Evolutionary conservation across 2,888 invertebrate species (phyloP), one percentile per base, ranked within the genome.

Genomic region (Cryptocephalus moraei): DNA sequence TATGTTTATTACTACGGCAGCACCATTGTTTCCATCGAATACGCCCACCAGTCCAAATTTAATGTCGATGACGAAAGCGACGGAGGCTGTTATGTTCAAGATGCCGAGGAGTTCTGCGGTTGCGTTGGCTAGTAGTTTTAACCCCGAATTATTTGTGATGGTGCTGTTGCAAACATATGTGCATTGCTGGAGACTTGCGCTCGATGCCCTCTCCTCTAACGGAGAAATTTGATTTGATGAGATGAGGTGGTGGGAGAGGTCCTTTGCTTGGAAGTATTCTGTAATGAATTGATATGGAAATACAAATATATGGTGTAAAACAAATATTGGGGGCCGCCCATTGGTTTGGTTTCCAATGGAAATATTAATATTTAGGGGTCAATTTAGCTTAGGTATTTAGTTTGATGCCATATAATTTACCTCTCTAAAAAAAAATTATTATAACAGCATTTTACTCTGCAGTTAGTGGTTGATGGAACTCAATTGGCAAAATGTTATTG

Each of bases 61-160:
- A 9, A 56, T 13, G 32, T 56, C 54, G n/a, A 56, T 33, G 14
- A 55, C 42, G 10, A 56, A 13, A 10, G 55, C 53, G 22, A 54
- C 50, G 1, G 49, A 45, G 8, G 54, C 55, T 22, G 48, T 50
- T 9, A 41, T 11, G 41, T 58, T 56, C n/a, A 55, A 49, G 1
- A 56, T 12, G 10, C 39, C 54, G 1, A 58, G 11, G 9, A 56
- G 43, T 13, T 39, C 32, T 39, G 32, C 33, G 33, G 38, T 49
- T 34, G 32, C 41, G 33, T 41, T 45, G 4, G 33, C 13, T 9
- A 32, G 13, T 9, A 13, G 12, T 14, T 47, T 33, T 9, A 43
- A 10, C 8, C 33, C 33, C 31, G 12, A n/a, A 9, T 31, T 34
- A 9, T n/a, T 33, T 4, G 9, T 34, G 13, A 10, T 31, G 31